These are phyloP conservation scores for Coregonus clupeaformis DNA, from an alignment of 2,113 vertebrate species.

Conservation along the genomic window DNA sequence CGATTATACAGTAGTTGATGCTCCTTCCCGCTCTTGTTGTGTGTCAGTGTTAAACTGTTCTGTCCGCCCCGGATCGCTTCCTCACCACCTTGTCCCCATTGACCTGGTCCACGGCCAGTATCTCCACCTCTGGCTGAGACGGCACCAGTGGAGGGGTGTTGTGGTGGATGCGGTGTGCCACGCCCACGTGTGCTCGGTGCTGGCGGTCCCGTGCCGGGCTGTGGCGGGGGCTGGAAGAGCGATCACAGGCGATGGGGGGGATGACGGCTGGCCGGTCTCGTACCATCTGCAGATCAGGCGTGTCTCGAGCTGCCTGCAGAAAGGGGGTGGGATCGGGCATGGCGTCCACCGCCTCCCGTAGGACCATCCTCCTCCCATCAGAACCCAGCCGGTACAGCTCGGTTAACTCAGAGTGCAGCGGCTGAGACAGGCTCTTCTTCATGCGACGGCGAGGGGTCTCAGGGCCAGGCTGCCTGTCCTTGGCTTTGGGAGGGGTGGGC, in stretches of 20 bases:
- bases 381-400: constrained; percentile 89
- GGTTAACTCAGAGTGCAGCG: constrained; percentile 90
- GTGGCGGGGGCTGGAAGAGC: constrained; percentile 72
- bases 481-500: constrained; percentile 80
- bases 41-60: constrained; percentile 84
- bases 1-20: constrained; percentile 62
- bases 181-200: constrained; percentile 85
- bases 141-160: constrained; percentile 61
- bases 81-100: constrained; percentile 82
- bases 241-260: constrained; percentile 86
- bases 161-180: constrained; percentile 90
- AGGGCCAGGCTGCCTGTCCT: constrained; percentile 68
- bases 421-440: constrained; percentile 96
- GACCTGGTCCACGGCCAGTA: constrained; percentile 92
- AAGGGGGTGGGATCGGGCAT: constrained; percentile 98
- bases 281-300: constrained; percentile 80
- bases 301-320: constrained; percentile 76
- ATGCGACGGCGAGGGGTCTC: constrained; percentile 84
- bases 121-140: constrained; percentile 81
- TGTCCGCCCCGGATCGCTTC: constrained; percentile 90
- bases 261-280: constrained; percentile 82
- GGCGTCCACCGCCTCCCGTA: constrained; percentile 87
- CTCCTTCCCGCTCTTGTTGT: background rate
- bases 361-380: constrained; percentile 82
- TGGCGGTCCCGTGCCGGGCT: constrained; percentile 84